phyloP scores from a whole-genome alignment of 2,113 vertebrate species.

The Strigops habroptila region DNA sequence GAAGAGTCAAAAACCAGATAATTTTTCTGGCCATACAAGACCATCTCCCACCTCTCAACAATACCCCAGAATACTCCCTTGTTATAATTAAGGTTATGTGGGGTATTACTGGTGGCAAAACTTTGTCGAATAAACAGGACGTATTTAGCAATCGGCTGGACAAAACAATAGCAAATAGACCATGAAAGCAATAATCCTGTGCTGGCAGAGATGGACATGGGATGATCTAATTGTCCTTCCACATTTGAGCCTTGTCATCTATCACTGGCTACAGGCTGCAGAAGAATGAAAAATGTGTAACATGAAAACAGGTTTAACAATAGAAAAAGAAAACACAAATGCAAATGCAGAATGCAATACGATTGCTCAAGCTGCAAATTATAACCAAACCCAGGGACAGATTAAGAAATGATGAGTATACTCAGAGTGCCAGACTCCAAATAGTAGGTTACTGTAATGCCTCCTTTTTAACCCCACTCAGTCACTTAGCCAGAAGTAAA shows the following conservation, averaged over 20 bases:
- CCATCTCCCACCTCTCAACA: neutral
- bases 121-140: neutral
- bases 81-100: slow-evolving; percentile 8
- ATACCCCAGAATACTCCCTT: neutral
- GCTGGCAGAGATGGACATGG: neutral
- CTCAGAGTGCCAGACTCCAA: slow-evolving; percentile 23
- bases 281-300: slow-evolving; percentile 35
- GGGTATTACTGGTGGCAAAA: slow-evolving; percentile 22
- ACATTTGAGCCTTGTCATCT: slow-evolving; percentile 30
- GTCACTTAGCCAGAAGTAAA: neutral
- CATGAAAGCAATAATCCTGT: slow-evolving; percentile 20
- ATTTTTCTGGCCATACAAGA: neutral
- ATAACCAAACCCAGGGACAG: slow-evolving; percentile 10
- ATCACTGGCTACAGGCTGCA: neutral
- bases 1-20: neutral
- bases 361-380: slow-evolving; percentile 51
- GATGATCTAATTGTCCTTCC: slow-evolving; percentile 31
- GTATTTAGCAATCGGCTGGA: neutral
- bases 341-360: neutral
- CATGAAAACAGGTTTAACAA: slow-evolving; percentile 55
- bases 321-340: slow-evolving; percentile 43
- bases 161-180: slow-evolving; percentile 29
- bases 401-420: slow-evolving; percentile 36
- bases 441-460: slow-evolving; percentile 45
- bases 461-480: slow-evolving; percentile 30